Evolutionary conservation across 1,140 invertebrate species (phyloP).

Genomic region (Rhynchophorus ferrugineus): DNA sequence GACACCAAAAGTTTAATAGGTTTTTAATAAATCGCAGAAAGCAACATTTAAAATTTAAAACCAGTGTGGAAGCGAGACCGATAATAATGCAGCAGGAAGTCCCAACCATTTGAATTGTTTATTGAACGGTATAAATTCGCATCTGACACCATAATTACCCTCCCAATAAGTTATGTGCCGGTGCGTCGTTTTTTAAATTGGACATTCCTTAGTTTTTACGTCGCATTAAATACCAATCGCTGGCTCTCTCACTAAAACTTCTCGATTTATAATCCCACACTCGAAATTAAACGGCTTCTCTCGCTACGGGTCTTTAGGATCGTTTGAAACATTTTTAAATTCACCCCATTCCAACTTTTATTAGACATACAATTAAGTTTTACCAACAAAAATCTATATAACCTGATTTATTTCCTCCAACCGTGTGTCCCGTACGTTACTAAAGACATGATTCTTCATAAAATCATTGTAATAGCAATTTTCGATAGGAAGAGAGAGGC

Average conservation of each 20-base stretch:
- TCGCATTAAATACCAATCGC: slow-evolving; percentile 10
- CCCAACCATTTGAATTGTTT: slow-evolving; percentile 30
- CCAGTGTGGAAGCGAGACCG: slow-evolving; percentile 13
- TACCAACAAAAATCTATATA: neutral
- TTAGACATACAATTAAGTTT: neutral
- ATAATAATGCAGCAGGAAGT: slow-evolving; percentile 30
- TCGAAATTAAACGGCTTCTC: neutral
- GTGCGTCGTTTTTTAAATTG: slow-evolving; percentile 21
- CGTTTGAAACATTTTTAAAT: neutral
- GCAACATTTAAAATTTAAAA: slow-evolving; percentile 23
- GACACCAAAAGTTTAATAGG: slow-evolving; percentile 18
- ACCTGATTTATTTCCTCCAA: neutral
- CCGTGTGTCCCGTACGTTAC: neutral
- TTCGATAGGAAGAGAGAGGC: too few species aligned
- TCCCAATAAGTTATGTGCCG: slow-evolving; percentile 25
- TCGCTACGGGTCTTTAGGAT: neutral
- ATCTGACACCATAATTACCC: slow-evolving; percentile 31
- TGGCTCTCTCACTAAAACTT: neutral
- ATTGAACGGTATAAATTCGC: slow-evolving; percentile 31
- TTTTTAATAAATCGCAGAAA: slow-evolving; percentile 20
- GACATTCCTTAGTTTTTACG: slow-evolving; percentile 11
- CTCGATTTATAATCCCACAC: slow-evolving; percentile 6
- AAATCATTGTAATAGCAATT: neutral
- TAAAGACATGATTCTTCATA: neutral
- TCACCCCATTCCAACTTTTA: neutral